Base-by-base conservation (phyloP, 1,140 invertebrate species). In the Drosophila carrolli region DNA sequence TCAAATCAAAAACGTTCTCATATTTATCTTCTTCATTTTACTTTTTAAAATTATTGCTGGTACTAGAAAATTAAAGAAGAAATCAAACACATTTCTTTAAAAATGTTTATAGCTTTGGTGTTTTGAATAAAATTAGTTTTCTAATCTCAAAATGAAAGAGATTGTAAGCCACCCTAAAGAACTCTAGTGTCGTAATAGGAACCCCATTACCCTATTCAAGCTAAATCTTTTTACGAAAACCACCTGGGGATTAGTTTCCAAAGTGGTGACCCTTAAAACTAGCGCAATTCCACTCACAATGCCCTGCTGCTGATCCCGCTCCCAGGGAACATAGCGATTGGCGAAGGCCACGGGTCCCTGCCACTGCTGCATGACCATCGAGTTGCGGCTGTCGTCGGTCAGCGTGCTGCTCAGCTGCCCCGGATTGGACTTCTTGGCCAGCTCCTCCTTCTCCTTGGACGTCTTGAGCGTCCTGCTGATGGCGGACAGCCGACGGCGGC, bases 321-420 rank as follows among this genome's bases (percentile, higher is more conserved):
- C 95, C 95, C 96, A 97, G 37, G 95, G 94, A 65, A 97, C 96
- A 90, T 97, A 97, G 71, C 96, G 94, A 93, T 97, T 97, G 71
- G 94, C 95, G 75, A 95, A 94, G 14, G 96, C 96, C 75, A 95
- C 94, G 6, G 96, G 96, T 14, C 96, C 95, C 58, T 95, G 93
- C 96, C 97, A 97, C 74, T 95, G 94, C 73, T 95, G 95, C 86
- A 96, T 60, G 5, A 91, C 91, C 90, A 92, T 92, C 54, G 91
- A 92, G 59, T 92, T 92, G 40, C 82, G 84, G 48, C 91, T 91
- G 40, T 91, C 88, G 57, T 91, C 88, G 41, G 77, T 89, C 6
- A 90, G 71, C n/a, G 79, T 80, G 53, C 75, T 90, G 62, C 75
- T 91, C 10, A 86, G 70, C 54, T 91, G 91, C 44, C 80, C 91